Base-by-base conservation (phyloP, 2,888 invertebrate genomes). In the Apamea anceps region DNA sequence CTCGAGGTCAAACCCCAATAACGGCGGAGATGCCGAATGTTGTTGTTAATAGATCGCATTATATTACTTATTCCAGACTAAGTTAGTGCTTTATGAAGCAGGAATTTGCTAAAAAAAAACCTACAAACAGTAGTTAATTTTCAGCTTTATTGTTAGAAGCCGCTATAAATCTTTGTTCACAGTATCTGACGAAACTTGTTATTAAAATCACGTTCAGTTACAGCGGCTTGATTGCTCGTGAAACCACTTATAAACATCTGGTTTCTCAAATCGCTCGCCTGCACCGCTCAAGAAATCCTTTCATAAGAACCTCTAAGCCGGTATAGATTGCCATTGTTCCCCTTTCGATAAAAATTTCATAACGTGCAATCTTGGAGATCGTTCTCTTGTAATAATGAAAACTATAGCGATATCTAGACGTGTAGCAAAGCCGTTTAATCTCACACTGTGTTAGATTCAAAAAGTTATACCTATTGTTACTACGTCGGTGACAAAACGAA, bases 291-390 rank as follows among this genome's bases (percentile, higher is more conserved):
- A 28, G 45, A 75, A 57, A 82, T 82, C 73, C 45, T 77, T 73
- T 67, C 45, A 13, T 80, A 66, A 57, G 51, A 72, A 70, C 62
- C 48, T 73, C 32, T 72, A 48, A 77, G 51, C 72, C 73, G 32
- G 60, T 51, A 63, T n/a, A 74, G 18, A 77, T 73, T 66, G 65
- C 60, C 45, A 65, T 82, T 82, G 54, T 57, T 78, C 65, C 70
- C 5, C 3, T 71, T 82, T 62, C 28, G 37, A 74, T 82, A 32
- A 65, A 75, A 72, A 54, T 2, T 2, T 70, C n/a, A 73, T 70
- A 57, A 73, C 42, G 15, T 37, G 32, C 63, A 51, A 54, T 82
- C 72, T 65, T 60, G n/a, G 18, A 28, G 72, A 37, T 73, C 57
- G 25, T 60, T 73, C n/a, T 82, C 45, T 51, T 32, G 32, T 57